phyloP scores from a whole-genome alignment of 1,140 invertebrate species.

The Drosophila teissieri region DNA sequence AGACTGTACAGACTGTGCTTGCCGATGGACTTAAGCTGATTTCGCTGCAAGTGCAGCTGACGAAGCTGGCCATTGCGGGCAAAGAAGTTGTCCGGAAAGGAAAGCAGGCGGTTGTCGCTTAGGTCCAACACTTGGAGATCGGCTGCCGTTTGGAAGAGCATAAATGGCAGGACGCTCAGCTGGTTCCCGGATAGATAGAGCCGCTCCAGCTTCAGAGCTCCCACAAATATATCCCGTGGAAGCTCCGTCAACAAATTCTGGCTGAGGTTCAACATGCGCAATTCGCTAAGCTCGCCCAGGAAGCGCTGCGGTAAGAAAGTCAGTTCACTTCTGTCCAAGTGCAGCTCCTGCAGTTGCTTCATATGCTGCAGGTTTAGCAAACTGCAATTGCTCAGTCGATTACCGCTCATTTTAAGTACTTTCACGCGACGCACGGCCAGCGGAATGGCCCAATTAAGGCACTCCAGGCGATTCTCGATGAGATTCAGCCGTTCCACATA shows the following conservation, averaged over 20 bases:
- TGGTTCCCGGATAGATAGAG: slow-evolving; percentile 89
- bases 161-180: slow-evolving; percentile 89
- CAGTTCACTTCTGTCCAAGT: slow-evolving; percentile 70
- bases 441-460: slow-evolving; percentile 81
- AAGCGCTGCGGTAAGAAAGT: slow-evolving; percentile 73
- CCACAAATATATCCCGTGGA: slow-evolving; percentile 87
- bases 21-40: slow-evolving; percentile 88
- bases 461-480: slow-evolving; percentile 85
- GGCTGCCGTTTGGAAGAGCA: slow-evolving; percentile 89
- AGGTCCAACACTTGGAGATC: slow-evolving; percentile 89
- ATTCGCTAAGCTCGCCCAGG: slow-evolving; percentile 85
- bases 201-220: slow-evolving; percentile 86
- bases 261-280: slow-evolving; percentile 87
- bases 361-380: slow-evolving; percentile 64
- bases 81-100: slow-evolving; percentile 91
- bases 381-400: slow-evolving; percentile 81
- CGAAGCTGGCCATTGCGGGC: slow-evolving; percentile 88
- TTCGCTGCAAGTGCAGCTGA: slow-evolving; percentile 88
- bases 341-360: slow-evolving; percentile 68
- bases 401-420: slow-evolving; percentile 85
- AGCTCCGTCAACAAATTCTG: slow-evolving; percentile 87
- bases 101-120: slow-evolving; percentile 89
- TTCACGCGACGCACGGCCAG: slow-evolving; percentile 78
- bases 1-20: slow-evolving; percentile 90
- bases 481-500: slow-evolving; percentile 85